These are phyloP conservation scores for Notarius quadriscutis DNA, from an alignment of 2,113 vertebrate species.

Conservation along the genomic window DNA sequence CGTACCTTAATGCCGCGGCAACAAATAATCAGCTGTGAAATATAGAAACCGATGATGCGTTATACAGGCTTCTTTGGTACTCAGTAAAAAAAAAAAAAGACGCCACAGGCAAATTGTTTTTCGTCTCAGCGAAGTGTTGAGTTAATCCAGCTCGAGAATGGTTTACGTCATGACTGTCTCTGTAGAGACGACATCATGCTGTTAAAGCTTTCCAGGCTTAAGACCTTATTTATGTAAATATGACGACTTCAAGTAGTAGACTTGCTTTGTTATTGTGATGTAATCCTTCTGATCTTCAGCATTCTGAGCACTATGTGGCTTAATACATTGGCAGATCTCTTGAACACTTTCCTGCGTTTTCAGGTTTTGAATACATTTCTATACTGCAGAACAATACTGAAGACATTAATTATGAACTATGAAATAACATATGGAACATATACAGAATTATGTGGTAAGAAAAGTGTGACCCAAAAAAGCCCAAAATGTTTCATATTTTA, in stretches of 20 bases:
- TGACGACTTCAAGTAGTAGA: slow-evolving; percentile 15
- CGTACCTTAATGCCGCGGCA: slow-evolving; percentile 33
- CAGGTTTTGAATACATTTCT: no score
- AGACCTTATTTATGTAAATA: slow-evolving; percentile 36
- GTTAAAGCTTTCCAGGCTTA: slow-evolving; percentile 31
- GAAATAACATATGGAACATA: no score
- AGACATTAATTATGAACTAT: no score
- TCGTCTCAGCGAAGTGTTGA: slow-evolving; percentile 21
- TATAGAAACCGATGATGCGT: slow-evolving; percentile 42
- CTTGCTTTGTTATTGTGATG: slow-evolving; percentile 7
- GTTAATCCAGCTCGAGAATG: slow-evolving; percentile 32
- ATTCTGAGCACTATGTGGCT: slow-evolving; percentile 4
- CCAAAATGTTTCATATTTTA: no score
- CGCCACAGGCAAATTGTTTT: slow-evolving; percentile 39
- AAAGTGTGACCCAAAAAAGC: no score
- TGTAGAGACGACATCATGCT: slow-evolving; percentile 33
- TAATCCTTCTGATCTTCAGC: slow-evolving; percentile 10
- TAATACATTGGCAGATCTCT: slow-evolving; percentile 25
- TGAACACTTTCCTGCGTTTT: neutral
- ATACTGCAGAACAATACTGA: no score
- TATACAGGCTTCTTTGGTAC: slow-evolving; percentile 22
- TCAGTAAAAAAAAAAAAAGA: neutral
- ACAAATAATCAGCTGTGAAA: slow-evolving; percentile 43
- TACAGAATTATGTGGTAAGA: no score
- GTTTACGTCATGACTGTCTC: slow-evolving; percentile 30